Evolutionary conservation across 2,888 invertebrate genomes (phyloP), one percentile per base, ranked within the genome.

Genomic region (Callimorpha dominula): DNA sequence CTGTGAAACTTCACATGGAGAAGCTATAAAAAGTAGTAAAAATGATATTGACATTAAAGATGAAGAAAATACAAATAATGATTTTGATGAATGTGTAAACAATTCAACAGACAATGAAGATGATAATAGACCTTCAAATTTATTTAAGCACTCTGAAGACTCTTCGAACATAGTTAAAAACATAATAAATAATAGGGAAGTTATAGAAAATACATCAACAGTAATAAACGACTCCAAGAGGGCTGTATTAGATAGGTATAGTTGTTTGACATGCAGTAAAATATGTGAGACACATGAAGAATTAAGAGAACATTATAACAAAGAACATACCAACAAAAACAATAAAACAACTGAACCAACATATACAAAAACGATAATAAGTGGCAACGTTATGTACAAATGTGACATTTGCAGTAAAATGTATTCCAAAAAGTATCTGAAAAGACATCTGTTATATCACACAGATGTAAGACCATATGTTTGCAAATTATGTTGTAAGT

Each of bases 401-500:
- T 94, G 94, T 78, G 80, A 85, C 11, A 81, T 80, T 69, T 94
- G 93, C 80, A 78, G 81, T 17, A 90, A 90, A 74, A 78, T 81
- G 4, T 91, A 77, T 54, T 84, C 79, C 52, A 88, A 88, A 71
- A 86, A 83, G 54, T 80, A 84, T 50, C 87, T 93, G 2, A 78
- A 81, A 0, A 87, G 87, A 54, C 94, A 94, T 83, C 71, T 88
- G 0, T 65, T 77, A 20, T 77, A 75, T 31, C 93, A 95, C 80
- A 79, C 74, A 11, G 80, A 89, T 50, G 86, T 88, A 1, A 87
- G 93, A 57, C 92, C 93, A 0, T 93, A 89, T 79, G 74, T 89
- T 50, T 95, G 95, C 81, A 95, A 93, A 81, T 77, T 94, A n/a
- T 95, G 95, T 84, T 94, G 95, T 95, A 81, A 88, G 90, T 86